Conservation (phyloP, 2,113 vertebrate genomes). For the Ciconia maguari region DNA sequence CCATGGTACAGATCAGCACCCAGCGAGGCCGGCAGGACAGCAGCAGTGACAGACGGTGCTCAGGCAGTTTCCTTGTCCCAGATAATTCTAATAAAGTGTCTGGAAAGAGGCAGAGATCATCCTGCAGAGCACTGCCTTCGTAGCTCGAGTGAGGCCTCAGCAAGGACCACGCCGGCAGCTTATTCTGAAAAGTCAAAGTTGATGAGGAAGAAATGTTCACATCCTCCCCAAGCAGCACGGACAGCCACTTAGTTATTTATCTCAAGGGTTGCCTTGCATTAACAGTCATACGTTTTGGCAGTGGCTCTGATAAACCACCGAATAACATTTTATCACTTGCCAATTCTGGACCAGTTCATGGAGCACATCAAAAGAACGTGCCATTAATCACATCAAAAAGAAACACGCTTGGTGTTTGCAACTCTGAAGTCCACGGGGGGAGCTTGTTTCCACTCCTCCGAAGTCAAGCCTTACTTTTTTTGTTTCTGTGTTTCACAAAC, state of each 20-base stretch:
- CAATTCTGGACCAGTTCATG: background rate
- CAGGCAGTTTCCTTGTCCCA: background rate
- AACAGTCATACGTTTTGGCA: background rate
- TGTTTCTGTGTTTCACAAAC: background rate
- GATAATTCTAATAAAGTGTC: background rate
- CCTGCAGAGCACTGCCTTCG: fast-evolving
- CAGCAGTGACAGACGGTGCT: background rate
- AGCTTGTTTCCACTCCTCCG: background rate
- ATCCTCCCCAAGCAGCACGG: background rate
- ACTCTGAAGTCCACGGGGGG: background rate
- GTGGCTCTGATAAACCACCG: background rate
- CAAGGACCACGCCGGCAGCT: fast-evolving
- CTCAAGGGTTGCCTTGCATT: background rate
- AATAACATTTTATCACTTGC: background rate
- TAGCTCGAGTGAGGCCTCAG: background rate
- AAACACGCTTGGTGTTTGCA: fast-evolving
- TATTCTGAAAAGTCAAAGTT: background rate
- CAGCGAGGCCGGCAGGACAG: background rate
- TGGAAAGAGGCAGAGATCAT: background rate
- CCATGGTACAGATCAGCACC: background rate
- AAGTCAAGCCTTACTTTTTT: background rate
- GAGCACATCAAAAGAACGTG: background rate
- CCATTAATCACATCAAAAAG: background rate
- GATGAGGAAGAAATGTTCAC: background rate
- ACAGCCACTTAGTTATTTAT: background rate